Percentiles rank a stretch among this genome's conserved stretches.
These are phyloP conservation scores for Hippoglossus stenolepis DNA, from an alignment of 2,113 vertebrate genomes.

Conservation along the genomic window DNA sequence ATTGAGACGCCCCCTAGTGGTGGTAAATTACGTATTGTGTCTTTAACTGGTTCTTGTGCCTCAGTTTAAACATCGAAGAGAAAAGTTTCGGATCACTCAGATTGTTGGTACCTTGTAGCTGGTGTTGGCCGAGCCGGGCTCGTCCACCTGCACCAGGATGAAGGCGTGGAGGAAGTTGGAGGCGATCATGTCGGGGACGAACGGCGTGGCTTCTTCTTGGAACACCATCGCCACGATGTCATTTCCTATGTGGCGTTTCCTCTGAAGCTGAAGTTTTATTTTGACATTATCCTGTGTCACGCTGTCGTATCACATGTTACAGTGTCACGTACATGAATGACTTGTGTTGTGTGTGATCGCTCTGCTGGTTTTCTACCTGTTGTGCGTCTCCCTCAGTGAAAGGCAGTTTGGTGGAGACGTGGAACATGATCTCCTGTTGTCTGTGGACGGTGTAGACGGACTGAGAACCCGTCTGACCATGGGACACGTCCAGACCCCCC, in stretches of 20 bases:
- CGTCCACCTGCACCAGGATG: constrained; percentile 91
- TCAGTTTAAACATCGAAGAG: too few species aligned
- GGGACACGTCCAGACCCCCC: constrained; percentile 93
- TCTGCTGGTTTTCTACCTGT: constrained; percentile 82
- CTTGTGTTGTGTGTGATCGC: neutral
- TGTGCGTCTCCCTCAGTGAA: constrained; percentile 93
- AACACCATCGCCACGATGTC: constrained; percentile 95
- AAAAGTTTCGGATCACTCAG: neutral
- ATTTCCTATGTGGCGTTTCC: constrained; percentile 96
- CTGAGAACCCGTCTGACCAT: constrained; percentile 92
- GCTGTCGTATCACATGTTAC: neutral
- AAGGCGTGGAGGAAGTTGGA: constrained; percentile 97
- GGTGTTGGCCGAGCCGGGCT: constrained; percentile 68
- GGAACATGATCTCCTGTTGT: constrained; percentile 96
- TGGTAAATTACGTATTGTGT: too few species aligned
- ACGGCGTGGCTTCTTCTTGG: constrained; percentile 94
- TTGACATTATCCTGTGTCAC: neutral
- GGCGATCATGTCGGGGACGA: constrained; percentile 96
- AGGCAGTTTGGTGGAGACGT: constrained; percentile 95
- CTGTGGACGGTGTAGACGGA: constrained; percentile 93
- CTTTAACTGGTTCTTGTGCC: too few species aligned
- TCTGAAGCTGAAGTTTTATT: constrained; percentile 86
- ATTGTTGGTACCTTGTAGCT: constrained; percentile 86
- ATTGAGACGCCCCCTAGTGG: too few species aligned
- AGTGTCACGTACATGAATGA: too few species aligned